Conservation (phyloP, 2,113 vertebrate genomes). For the Bungarus multicinctus region DNA sequence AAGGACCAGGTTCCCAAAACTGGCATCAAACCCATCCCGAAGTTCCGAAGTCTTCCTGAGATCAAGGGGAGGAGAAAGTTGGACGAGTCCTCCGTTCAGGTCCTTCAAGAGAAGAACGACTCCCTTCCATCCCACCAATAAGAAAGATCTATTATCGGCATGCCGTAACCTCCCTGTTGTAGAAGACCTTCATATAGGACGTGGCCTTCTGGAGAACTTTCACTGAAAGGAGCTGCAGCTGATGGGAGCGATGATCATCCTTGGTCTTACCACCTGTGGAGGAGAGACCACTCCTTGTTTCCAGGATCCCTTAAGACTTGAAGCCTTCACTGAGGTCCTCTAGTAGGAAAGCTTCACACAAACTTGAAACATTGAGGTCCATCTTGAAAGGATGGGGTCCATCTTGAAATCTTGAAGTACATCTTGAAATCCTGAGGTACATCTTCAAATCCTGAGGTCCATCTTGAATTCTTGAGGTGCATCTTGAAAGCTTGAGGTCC, state of each 20-base stretch:
- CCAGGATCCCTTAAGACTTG: background rate
- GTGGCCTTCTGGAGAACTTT: background rate
- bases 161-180: background rate
- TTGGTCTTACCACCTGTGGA: rapidly evolving
- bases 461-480: too few relatives aligned
- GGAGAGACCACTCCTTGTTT: background rate
- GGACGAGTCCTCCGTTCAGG: rapidly evolving
- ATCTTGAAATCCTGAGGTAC: too few relatives aligned
- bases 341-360: background rate
- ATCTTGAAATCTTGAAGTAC: too few relatives aligned
- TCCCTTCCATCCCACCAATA: background rate
- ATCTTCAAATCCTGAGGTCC: too few relatives aligned
- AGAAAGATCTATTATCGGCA: background rate
- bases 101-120: background rate
- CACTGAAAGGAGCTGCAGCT: background rate
- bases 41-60: background rate
- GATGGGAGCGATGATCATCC: background rate
- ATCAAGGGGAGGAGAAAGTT: too few relatives aligned
- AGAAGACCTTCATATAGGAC: background rate
- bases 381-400: background rate
- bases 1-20: rapidly evolving
- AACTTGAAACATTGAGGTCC: background rate
- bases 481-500: too few relatives aligned
- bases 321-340: background rate
- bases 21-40: rapidly evolving